Percentiles rank a stretch among this genome's conserved stretches.
Conservation (phyloP, 2,888 invertebrate genomes). For the Aethes cnicana region DNA sequence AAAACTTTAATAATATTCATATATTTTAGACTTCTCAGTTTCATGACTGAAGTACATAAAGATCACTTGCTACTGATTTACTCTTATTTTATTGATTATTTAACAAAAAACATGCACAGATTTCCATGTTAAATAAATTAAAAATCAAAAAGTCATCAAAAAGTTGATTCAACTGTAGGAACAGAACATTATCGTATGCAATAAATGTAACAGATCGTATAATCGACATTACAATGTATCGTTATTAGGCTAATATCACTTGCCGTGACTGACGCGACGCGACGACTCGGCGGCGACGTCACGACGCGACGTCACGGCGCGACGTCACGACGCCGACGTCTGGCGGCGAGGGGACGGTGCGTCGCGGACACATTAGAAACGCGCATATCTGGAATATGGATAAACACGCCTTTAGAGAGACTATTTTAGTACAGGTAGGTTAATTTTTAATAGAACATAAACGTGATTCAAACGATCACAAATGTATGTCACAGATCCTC, state of each 20-base stretch:
- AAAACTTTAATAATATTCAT: too few relatives aligned
- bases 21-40: too few relatives aligned
- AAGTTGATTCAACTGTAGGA: neutral
- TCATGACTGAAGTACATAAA: too few relatives aligned
- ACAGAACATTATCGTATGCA: too few relatives aligned
- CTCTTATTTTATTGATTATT: too few relatives aligned
- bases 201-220: conserved; percentile 29
- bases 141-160: neutral
- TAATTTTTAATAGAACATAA: too few relatives aligned
- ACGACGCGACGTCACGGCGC: conserved; percentile 16
- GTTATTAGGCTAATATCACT: conserved; percentile 46
- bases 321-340: conserved; percentile 41
- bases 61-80: too few relatives aligned
- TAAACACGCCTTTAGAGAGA: neutral
- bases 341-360: conserved; percentile 44
- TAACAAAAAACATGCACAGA: too few relatives aligned
- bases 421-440: too few relatives aligned
- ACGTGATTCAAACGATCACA: too few relatives aligned
- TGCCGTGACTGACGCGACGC: conserved; percentile 39
- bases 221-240: conserved; percentile 19
- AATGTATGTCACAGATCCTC: too few relatives aligned
- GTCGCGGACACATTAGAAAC: conserved; percentile 61
- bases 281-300: conserved; percentile 34
- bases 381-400: conserved; percentile 68
- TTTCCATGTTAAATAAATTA: neutral